Conservation (phyloP, 2,797 vertebrate species). For the Rhinatrema bivittatum region DNA sequence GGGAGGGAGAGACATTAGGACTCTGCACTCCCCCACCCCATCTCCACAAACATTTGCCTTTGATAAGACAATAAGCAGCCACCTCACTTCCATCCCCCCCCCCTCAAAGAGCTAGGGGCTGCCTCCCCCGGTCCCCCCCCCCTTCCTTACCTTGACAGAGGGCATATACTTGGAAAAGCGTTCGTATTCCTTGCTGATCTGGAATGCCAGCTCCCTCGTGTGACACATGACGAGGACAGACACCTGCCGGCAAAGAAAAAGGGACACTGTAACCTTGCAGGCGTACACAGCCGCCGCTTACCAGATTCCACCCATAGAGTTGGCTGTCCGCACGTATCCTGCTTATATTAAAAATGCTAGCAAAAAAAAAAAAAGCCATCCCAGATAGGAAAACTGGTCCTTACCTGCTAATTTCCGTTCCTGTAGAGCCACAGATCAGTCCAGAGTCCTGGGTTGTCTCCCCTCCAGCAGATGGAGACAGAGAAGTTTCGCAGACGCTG, state of each 20-base stretch:
- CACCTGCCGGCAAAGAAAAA: slow-evolving; percentile 45
- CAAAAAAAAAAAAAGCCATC: too few relatives aligned
- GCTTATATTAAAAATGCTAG: too few relatives aligned
- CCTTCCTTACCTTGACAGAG: slow-evolving; percentile 67
- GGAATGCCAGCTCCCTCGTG: slow-evolving; percentile 70
- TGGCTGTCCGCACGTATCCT: too few relatives aligned
- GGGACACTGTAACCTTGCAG: too few relatives aligned
- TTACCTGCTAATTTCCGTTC: too few relatives aligned
- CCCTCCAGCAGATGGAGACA: too few relatives aligned
- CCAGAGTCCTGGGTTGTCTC: too few relatives aligned
- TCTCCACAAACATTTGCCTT: not conserved
- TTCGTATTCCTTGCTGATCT: slow-evolving; percentile 78
- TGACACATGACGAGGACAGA: slow-evolving; percentile 76
- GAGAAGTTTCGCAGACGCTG: too few relatives aligned
- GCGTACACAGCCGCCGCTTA: too few relatives aligned
- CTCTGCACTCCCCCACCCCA: not conserved
- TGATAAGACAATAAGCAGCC: not conserved
- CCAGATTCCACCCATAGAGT: too few relatives aligned
- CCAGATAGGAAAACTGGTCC: too few relatives aligned
- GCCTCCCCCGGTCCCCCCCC: not conserved
- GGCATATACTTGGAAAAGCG: slow-evolving; percentile 77
- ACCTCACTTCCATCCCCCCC: not conserved
- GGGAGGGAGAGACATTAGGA: not conserved
- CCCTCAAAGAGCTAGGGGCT: not conserved
- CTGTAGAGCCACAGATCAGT: too few relatives aligned